Percentiles rank a stretch among this genome's conserved stretches.
phyloP scores from a whole-genome alignment of 2,113 vertebrate species.

The Aphelocoma coerulescens region DNA sequence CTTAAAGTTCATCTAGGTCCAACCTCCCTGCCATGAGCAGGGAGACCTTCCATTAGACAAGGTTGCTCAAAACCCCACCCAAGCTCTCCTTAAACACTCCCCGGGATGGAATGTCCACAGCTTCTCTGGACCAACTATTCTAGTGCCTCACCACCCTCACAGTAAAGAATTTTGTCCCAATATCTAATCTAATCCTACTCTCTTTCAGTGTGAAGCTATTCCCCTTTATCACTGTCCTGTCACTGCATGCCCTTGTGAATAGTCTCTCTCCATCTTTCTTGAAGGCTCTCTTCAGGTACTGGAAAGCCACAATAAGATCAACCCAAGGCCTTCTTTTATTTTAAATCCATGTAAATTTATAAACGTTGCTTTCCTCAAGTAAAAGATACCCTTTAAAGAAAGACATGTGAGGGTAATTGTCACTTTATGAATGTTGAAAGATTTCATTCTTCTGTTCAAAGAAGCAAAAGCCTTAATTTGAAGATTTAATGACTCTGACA shows the following conservation, averaged over 20 bases:
- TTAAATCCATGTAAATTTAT: neutral
- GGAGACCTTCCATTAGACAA: neutral
- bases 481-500: neutral
- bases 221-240: neutral
- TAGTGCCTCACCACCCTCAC: neutral
- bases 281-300: neutral
- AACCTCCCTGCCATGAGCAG: neutral
- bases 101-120: neutral
- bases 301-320: neutral
- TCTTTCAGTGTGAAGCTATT: neutral
- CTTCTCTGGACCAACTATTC: neutral
- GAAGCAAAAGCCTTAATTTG: neutral
- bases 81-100: neutral
- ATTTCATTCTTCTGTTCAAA: neutral
- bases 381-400: neutral
- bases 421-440: neutral
- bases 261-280: neutral
- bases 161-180: neutral
- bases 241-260: neutral
- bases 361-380: neutral
- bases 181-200: neutral
- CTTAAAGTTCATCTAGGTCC: neutral
- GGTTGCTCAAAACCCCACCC: neutral
- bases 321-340: neutral
- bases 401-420: neutral